Conservation (phyloP, 2,888 invertebrate species). For the Spodoptera exigua region DNA sequence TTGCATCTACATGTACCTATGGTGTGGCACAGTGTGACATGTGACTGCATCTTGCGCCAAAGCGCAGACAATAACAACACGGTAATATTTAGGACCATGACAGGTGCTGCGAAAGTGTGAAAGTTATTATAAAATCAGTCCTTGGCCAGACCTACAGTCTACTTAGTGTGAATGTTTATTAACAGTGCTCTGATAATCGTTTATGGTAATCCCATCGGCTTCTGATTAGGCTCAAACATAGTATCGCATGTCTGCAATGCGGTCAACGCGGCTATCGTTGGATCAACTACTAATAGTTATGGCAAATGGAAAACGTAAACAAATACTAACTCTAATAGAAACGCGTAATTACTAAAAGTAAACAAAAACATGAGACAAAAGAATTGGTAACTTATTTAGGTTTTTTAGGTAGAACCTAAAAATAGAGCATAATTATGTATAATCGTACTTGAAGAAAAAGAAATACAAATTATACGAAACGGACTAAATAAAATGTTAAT, state of each 20-base stretch:
- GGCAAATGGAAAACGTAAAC: neutral
- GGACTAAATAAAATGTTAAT: slow-evolving; percentile 18
- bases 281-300: slow-evolving; percentile 12
- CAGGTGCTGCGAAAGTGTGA: slow-evolving; percentile 31
- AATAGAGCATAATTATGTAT: too few relatives aligned
- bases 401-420: too few relatives aligned
- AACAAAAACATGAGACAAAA: neutral
- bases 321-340: too few relatives aligned
- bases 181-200: slow-evolving; percentile 33
- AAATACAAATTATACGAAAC: slow-evolving; percentile 8
- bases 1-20: slow-evolving; percentile 33
- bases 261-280: slow-evolving; percentile 28
- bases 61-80: slow-evolving; percentile 17
- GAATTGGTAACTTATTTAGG: too few relatives aligned
- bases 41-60: slow-evolving; percentile 20
- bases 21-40: slow-evolving; percentile 11
- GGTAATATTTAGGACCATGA: slow-evolving; percentile 2
- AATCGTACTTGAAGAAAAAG: slow-evolving; percentile 9
- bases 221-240: slow-evolving; percentile 12
- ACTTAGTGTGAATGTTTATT: slow-evolving; percentile 44
- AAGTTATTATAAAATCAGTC: slow-evolving; percentile 39
- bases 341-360: neutral
- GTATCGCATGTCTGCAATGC: slow-evolving; percentile 14
- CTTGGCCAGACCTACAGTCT: slow-evolving; percentile 19
- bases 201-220: slow-evolving; percentile 42